Base-by-base conservation (phyloP, 2,797 vertebrate species). In the Takifugu rubripes region DNA sequence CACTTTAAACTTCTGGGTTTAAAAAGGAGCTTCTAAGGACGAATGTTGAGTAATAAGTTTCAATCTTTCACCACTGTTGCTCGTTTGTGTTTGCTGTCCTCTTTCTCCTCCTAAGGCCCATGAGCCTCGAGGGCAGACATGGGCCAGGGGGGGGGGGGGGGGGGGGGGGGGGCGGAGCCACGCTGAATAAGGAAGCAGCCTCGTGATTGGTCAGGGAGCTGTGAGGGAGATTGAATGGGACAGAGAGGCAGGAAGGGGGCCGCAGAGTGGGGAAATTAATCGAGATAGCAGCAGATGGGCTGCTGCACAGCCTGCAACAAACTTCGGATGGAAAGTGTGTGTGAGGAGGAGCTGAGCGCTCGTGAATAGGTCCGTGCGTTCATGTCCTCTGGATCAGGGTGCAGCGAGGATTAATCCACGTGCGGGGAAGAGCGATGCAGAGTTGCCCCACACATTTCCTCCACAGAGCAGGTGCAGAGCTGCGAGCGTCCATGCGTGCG, bases 211-310 rank as follows among this genome's bases (percentile, higher is more conserved):
- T 72, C 47, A 50, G 56, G 49, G 70, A 71, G 65, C 63, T 29
- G 8, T 45, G 70, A 56, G 65, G 49, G 67, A 61, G 69, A 77
- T 49, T 77, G 79, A 79, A 78, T 69, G 80, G 72, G 75, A 77
- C 71, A 72, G 63, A 46, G 56, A 56, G 56, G 63, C 49, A 43
- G 44, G 36, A 63, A 25, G 54, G 26, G 36, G 56, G 21, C 11
- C 6, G 59, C 8, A 7, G 56, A 60, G 68, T 16, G 64, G 45
- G 71, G 55, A 36, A 57, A 49, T 63, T n/a, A 17, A 45, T 54
- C 63, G 71, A 70, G 65, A 69, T 14, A 79, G 65, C 55, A 58
- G 78, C 82, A 88, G 75, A 88, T 85, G 84, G 72, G 82, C 52
- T 2, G 42, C 52, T 70, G 70, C 64, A 63, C 56, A 77, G 70